Conservation (phyloP, 2,888 invertebrate genomes). For the Thymelicus acteon region DNA sequence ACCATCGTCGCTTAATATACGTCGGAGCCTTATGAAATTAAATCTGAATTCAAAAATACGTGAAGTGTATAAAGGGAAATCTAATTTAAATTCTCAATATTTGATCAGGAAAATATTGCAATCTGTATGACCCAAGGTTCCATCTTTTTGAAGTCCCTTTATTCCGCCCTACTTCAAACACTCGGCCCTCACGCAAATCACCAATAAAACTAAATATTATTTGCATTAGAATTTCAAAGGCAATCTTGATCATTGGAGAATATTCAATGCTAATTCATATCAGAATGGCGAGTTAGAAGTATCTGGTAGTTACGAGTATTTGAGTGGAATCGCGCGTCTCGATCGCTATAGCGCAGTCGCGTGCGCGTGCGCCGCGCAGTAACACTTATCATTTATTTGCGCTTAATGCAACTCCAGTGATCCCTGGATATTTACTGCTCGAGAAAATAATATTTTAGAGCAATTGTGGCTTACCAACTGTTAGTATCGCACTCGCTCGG, state of each 20-base stretch:
- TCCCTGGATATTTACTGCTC: slow-evolving; percentile 24
- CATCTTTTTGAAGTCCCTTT: no score
- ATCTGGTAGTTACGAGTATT: slow-evolving; percentile 26
- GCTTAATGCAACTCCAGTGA: slow-evolving; percentile 31
- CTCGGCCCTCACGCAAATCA: slow-evolving; percentile 3
- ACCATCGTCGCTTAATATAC: neutral
- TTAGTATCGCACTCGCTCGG: neutral
- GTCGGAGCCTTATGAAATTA: no score
- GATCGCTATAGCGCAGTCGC: slow-evolving; percentile 29
- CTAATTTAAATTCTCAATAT: no score
- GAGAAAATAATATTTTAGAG: slow-evolving; percentile 31
- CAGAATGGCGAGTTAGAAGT: slow-evolving; percentile 25
- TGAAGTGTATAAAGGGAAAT: no score
- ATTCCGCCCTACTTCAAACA: neutral
- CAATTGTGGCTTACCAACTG: neutral
- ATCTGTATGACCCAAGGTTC: no score
- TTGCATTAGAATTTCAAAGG: slow-evolving; percentile 28
- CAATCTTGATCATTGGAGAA: slow-evolving; percentile 26
- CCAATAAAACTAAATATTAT: slow-evolving; percentile 14
- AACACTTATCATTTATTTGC: slow-evolving; percentile 38
- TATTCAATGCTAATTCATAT: slow-evolving; percentile 36
- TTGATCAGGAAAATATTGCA: no score
- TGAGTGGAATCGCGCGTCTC: slow-evolving; percentile 12
- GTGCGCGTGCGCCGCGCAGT: slow-evolving; percentile 32
- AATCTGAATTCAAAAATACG: no score